Percentiles rank a stretch among this genome's conserved stretches.
Conservation (phyloP, 2,797 vertebrate species). For the Falco berigora region DNA sequence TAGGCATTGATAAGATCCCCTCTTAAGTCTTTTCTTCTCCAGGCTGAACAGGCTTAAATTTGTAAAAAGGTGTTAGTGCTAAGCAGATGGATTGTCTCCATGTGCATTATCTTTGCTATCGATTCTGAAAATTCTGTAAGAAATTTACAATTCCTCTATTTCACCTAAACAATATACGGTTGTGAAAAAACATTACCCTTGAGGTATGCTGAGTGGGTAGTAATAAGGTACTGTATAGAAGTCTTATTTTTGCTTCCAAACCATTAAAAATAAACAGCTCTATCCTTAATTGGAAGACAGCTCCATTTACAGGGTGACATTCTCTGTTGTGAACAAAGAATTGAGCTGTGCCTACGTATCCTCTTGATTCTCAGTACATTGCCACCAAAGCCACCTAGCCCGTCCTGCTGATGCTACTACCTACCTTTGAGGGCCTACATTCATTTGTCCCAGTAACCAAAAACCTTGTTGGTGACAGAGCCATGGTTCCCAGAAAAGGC, state of each 20-base stretch:
- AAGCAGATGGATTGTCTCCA: not conserved
- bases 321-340: not conserved
- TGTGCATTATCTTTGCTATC: not conserved
- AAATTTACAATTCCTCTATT: not conserved
- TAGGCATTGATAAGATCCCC: too few relatives aligned
- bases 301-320: not conserved
- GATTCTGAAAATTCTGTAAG: not conserved
- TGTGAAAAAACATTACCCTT: not conserved
- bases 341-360: not conserved
- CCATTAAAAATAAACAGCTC: not conserved
- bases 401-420: rapidly evolving
- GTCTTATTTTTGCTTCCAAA: not conserved
- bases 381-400: not conserved
- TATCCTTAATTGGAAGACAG: not conserved
- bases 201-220: not conserved
- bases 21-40: too few relatives aligned
- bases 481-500: not conserved
- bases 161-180: not conserved
- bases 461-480: not conserved
- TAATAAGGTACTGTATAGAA: rapidly evolving
- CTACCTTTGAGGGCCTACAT: not conserved
- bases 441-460: not conserved
- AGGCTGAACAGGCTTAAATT: not conserved
- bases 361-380: not conserved
- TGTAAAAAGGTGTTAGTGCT: not conserved